Evolutionary conservation across 2,113 vertebrate genomes (phyloP), one percentile per base, ranked within the genome.

Genomic region (Odobenus rosmarus): DNA sequence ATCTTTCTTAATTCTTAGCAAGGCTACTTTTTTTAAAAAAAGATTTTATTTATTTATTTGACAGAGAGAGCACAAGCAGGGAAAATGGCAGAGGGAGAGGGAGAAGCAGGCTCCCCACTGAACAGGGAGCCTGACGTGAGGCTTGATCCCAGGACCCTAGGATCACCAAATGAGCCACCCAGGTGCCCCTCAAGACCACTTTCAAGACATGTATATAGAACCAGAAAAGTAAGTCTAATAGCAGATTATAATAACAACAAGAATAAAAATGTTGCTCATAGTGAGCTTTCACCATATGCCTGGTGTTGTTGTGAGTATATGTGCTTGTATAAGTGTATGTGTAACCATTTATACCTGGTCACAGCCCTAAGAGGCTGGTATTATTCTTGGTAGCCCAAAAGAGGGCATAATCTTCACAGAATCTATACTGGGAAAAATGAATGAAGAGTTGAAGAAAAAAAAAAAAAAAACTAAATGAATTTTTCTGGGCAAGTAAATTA

Each of bases 401-500:
- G 69, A 79, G 0, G 18, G 5, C 51, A 74, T 83, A 15, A 51
- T 72, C 82, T 95, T 96, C 59, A 83, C 23, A 57, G 46, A 67
- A 36, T 62, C 59, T 21, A 71, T 76, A 69, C 16, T 28, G 13
- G 3, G 18, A 12, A 80, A 59, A 92, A 53, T 62, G 11, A 90
- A 95, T 36, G 79, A 92, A 62, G 18, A 61, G 8, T 94, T 76
- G 61, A 94, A 62, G 64, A 46, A 51, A 64, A 69, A 23, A 64
- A 64, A n/a, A n/a, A n/a, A 64, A 96, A 67, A 74, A 39, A 61
- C 5, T 55, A 77, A 76, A 69, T 74, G 26, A n/a, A 24, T 39
- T 69, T 96, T 91, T 88, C 69, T 64, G 49, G 26, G 59, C 5
- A 76, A 49, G 39, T 46, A 95, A 11, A 69, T 95, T 81, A 91